phyloP scores from a whole-genome alignment of 2,888 invertebrate species.

The Ichneumoninae sp. region DNA sequence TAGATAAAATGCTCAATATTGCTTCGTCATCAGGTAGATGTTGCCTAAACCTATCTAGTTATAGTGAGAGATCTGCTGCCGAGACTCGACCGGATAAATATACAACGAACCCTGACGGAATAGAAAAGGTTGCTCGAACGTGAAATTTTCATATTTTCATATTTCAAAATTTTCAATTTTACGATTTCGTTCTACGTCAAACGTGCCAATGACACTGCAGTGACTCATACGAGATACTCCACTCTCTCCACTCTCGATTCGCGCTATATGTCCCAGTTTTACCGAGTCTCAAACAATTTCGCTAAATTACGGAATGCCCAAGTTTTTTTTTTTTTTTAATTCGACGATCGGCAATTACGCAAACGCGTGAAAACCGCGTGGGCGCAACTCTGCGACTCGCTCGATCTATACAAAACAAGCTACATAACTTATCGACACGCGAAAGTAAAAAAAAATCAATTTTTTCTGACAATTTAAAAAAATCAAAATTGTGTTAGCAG shows the following conservation, averaged over 20 bases:
- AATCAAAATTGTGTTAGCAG: background rate
- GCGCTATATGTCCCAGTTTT: constrained; percentile 58
- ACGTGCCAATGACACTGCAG: constrained; percentile 3
- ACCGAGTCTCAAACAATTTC: constrained; percentile 75
- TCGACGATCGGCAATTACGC: constrained; percentile 42
- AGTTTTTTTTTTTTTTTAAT: constrained; percentile 65
- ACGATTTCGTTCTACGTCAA: constrained; percentile 20
- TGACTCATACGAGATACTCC: constrained; percentile 11
- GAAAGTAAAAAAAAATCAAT: background rate
- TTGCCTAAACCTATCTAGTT: constrained; percentile 77
- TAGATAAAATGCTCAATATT: constrained; percentile 79
- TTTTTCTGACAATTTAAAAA: background rate
- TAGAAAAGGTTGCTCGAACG: constrained; percentile 20
- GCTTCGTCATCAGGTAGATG: constrained; percentile 82
- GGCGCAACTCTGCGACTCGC: constrained; percentile 14
- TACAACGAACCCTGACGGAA: constrained; percentile 33
- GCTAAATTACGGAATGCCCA: constrained; percentile 80
- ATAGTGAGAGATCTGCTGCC: constrained; percentile 59
- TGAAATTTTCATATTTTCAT: constrained; percentile 32
- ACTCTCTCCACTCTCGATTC: constrained; percentile 27
- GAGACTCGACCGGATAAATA: constrained; percentile 48
- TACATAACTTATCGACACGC: background rate
- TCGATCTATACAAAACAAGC: constrained; percentile 14
- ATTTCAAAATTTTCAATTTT: constrained; percentile 34
- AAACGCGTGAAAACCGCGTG: constrained; percentile 21